These are phyloP conservation scores for Pachypanchax playfairii DNA, from an alignment of 2,113 vertebrate genomes.

Conservation along the genomic window DNA sequence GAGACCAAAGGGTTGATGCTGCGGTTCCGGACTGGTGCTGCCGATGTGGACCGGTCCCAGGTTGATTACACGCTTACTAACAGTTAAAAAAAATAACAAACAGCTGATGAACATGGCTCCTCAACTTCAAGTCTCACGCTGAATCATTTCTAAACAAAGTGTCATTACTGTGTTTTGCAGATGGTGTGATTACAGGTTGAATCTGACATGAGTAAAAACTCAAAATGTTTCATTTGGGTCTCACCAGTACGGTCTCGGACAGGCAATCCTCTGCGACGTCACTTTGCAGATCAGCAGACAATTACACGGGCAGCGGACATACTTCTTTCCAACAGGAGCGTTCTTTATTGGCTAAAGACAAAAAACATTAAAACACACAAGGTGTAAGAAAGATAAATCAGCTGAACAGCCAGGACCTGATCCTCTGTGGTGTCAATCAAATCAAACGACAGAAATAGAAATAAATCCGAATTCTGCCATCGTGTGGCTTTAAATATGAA, in stretches of 20 bases:
- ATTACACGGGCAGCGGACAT: constrained; percentile 89
- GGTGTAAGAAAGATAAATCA: background rate
- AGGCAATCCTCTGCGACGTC: constrained; percentile 87
- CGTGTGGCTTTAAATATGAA: no score
- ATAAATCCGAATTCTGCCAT: background rate
- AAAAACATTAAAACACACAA: background rate
- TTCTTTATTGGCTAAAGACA: constrained; percentile 85
- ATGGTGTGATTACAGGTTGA: no score
- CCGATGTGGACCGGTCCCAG: constrained; percentile 72
- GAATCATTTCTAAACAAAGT: background rate
- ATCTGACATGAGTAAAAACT: no score
- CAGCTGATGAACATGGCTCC: background rate
- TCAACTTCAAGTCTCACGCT: no score
- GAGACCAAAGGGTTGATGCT: constrained; percentile 64
- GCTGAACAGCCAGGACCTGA: background rate
- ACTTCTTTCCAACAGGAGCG: constrained; percentile 88
- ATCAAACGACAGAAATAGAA: background rate
- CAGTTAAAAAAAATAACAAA: background rate
- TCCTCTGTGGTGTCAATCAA: background rate
- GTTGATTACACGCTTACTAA: constrained; percentile 78
- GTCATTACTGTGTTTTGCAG: no score
- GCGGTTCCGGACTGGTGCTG: constrained; percentile 62
- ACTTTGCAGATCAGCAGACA: constrained; percentile 91
- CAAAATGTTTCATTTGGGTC: constrained; percentile 28
- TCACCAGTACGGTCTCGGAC: constrained; percentile 88